Evolutionary conservation across 2,797 vertebrate genomes (phyloP).

Genomic region (Acropternis orthonyx): DNA sequence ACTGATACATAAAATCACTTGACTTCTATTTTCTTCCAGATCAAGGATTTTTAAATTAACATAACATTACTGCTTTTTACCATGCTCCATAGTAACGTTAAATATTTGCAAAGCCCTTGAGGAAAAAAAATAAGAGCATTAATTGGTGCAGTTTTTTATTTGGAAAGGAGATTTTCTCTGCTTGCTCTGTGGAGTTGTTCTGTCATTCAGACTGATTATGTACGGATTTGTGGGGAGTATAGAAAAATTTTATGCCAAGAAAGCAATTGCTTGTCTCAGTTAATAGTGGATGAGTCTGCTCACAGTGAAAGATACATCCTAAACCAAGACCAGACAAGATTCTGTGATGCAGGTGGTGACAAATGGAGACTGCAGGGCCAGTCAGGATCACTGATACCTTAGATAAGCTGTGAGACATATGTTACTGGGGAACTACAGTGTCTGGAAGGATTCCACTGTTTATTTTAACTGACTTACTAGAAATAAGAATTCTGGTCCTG

Average conservation of each 20-base stretch:
- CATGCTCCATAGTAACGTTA: not conserved
- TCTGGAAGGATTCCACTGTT: not conserved
- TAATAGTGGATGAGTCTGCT: not conserved
- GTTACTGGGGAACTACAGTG: not conserved
- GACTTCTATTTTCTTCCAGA: not conserved
- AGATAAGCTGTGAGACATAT: not conserved
- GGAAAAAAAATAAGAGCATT: not conserved
- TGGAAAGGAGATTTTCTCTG: not conserved
- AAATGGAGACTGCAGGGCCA: not conserved
- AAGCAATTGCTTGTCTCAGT: not conserved
- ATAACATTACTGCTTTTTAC: not conserved
- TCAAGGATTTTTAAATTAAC: not conserved
- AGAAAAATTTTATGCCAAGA: not conserved
- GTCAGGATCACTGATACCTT: not conserved
- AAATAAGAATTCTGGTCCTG: not conserved
- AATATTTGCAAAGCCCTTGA: not conserved
- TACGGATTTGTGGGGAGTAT: not conserved
- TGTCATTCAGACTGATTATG: not conserved
- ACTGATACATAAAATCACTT: not conserved
- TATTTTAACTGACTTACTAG: constrained; percentile 22
- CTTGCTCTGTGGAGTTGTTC: not conserved
- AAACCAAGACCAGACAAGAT: not conserved
- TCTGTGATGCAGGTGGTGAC: not conserved
- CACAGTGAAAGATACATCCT: not conserved
- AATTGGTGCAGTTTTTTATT: not conserved